Evolutionary conservation across 2,888 invertebrate genomes (phyloP), one percentile per base, ranked within the genome.

Genomic region (Morpho achilles): DNA sequence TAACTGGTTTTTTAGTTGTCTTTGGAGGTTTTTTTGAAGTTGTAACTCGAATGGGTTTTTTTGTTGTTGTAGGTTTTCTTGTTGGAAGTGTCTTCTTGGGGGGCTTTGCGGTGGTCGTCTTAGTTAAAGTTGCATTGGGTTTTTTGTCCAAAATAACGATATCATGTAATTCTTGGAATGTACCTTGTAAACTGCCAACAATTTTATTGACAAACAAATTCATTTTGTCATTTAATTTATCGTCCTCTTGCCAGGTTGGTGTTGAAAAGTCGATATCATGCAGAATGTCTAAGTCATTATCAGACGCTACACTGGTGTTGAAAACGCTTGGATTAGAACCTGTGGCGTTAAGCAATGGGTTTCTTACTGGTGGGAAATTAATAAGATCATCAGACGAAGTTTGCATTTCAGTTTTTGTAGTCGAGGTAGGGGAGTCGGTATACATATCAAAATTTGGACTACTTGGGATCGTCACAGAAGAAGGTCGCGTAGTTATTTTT

Each of bases 301-400:
- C 91, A 5, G 91, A 85, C 65, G 92, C 83, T n/a, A 91, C 77
- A 32, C 87, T 91, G 5, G 90, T 85, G 50, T 91, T 91, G 53
- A 77, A 92, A 0, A 87, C 67, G 0, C 83, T 86, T 7, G 91
- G 80, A 32, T 91, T 87, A 0, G 92, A 89, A 0, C 91, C 89
- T 0, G 95, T 94, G 69, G 94, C 93, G 63, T 96, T 96, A 0
- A 96, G 83, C 84, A 96, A 94, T 0, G 96, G 96, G 77, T 96
- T 96, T 50, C 96, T 92, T 0, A 96, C 96, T 0, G 96, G 96
- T 10, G 96, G 96, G 85, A 97, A 97, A 69, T 96, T 96, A 43
- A 94, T 94, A 23, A 94, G 82, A 63, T 96, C 94, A 70, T 95
- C 94, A 0, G 93, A 91, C 0, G 93, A 93, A 0, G 95, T 94